Conservation (phyloP, 2,888 invertebrate genomes). For the Chorisops tibialis region DNA sequence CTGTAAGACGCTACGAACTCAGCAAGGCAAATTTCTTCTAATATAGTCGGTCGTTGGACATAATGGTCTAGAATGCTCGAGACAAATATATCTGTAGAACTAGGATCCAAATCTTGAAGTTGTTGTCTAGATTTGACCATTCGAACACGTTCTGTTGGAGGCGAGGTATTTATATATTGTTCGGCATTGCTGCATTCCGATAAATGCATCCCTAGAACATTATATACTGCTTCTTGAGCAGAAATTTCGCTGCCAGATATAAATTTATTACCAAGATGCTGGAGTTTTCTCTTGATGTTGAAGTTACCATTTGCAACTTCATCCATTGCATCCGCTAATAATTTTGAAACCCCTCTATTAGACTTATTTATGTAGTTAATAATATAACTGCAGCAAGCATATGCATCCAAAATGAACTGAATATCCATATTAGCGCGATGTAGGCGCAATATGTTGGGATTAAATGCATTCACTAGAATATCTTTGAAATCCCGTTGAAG, state of each 20-base stretch:
- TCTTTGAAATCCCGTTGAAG: not conserved
- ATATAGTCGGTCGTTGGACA: no score
- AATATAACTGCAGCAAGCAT: conserved; percentile 43
- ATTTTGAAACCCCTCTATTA: conserved; percentile 30
- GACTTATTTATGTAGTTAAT: conserved; percentile 38
- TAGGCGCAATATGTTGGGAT: conserved; percentile 34
- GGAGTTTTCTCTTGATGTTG: conserved; percentile 35
- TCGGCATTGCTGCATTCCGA: not conserved
- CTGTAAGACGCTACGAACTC: no score
- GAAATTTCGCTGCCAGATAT: conserved; percentile 37
- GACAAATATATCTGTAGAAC: no score
- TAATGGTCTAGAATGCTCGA: no score
- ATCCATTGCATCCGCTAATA: conserved; percentile 35
- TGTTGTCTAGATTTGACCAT: no score
- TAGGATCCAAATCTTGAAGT: no score
- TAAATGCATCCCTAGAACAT: conserved; percentile 32
- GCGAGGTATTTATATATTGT: conserved; percentile 8
- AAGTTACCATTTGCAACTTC: conserved; percentile 38
- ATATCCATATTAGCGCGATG: conserved; percentile 43
- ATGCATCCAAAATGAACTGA: conserved; percentile 43
- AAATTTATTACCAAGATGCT: conserved; percentile 34
- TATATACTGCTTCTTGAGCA: conserved; percentile 39
- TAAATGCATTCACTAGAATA: conserved; percentile 33
- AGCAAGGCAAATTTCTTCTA: no score
- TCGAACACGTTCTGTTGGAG: no score